Evolutionary conservation across 2,797 vertebrate species (phyloP), one percentile per base, ranked within the genome.

Genomic region (Pelochelys cantorii): DNA sequence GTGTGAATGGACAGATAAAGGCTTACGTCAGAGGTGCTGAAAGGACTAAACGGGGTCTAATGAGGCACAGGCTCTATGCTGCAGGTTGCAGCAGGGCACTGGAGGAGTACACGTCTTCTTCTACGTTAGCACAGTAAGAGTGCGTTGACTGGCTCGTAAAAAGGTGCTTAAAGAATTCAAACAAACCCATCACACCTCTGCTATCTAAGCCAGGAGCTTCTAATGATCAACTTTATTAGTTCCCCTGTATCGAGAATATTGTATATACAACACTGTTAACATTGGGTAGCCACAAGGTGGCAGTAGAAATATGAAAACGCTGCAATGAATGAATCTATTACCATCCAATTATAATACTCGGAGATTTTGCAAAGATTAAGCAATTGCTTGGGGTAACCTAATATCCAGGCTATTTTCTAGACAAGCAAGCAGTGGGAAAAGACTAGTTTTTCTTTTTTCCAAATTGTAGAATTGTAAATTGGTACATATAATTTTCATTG

Each of bases 301-400:
- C 96, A 93, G 95, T 68, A 90, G 87, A 55, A 96, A 95, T 81
- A 48, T 82, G 91, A 89, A 22, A 97, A 96, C 96, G 60, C 78
- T 0, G 3, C 22, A 18, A 59, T 1, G 18, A 59, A 14, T 0
- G 15, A 52, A 27, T n/a, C 12, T 79, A 2, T 88, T 5, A 62
- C 15, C 86, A 56, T 59, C 7, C 31, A 1, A 62, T 85, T 89
- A 31, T 7, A 7, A 57, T 2, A n/a, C 8, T 56, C 48, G 42
- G 81, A 7, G 1, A 17, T n/a, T 87, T 22, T 13, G 94, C 81
- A 34, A 54, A 94, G 59, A 62, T 7, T 0, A 62, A 79, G 80
- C 60, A 9, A 27, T 53, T 34, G 90, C 52, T 57, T 11, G 83
- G 5, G 0, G 4, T 2, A 59, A 80, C 27, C 54, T 57, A n/a